phyloP scores from a whole-genome alignment of 1,140 invertebrate species.

The Archegozetes longisetosus region DNA sequence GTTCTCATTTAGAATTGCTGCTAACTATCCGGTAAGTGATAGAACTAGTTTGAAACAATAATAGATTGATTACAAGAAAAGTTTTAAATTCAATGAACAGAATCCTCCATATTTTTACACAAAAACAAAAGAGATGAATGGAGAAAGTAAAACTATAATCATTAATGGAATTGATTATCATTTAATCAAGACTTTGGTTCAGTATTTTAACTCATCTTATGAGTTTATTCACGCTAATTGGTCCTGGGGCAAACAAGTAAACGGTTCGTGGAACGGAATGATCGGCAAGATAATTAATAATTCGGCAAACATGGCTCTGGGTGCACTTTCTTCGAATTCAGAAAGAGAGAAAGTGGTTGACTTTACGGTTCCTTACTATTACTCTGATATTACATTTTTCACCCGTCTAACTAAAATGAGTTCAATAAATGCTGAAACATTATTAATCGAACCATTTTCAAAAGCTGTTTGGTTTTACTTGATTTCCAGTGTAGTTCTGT shows the following conservation, averaged over 20 bases:
- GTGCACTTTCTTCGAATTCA: not conserved
- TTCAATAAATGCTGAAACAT: not conserved
- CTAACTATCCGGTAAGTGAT: not conserved
- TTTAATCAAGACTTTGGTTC: not conserved
- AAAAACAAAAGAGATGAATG: too few species aligned
- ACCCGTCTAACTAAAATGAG: not conserved
- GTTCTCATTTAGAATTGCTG: not conserved
- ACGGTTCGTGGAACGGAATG: not conserved
- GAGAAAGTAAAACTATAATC: not conserved
- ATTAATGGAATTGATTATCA: not conserved
- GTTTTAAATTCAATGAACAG: not conserved
- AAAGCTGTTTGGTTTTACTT: not conserved
- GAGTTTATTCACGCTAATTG: not conserved
- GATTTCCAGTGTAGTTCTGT: not conserved
- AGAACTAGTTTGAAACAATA: not conserved
- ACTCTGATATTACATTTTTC: not conserved
- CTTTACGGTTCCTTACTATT: not conserved
- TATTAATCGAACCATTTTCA: not conserved
- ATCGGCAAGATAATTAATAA: not conserved
- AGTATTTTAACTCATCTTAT: not conserved
- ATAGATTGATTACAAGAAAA: not conserved
- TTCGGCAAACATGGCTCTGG: not conserved
- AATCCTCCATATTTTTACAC: not conserved
- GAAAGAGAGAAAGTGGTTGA: not conserved
- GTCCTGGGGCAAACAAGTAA: not conserved